phyloP scores from a whole-genome alignment of 2,888 invertebrate species.

The Ennomos erosarius region DNA sequence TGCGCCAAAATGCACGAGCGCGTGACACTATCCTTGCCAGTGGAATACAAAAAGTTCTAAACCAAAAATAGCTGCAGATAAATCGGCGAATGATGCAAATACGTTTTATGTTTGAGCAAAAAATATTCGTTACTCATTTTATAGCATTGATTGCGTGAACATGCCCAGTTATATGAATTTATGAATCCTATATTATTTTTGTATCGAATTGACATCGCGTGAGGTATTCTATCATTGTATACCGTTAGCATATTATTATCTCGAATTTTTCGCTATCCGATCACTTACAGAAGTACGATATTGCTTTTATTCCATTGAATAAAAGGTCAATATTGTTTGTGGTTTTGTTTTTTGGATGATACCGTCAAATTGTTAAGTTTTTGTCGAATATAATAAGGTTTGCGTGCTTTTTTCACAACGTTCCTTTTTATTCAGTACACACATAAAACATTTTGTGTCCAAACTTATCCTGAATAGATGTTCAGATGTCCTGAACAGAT shows the following conservation, averaged over 20 bases:
- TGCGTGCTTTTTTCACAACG: constrained; percentile 45
- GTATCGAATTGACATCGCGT: constrained; percentile 64
- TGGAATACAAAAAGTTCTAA: constrained; percentile 3
- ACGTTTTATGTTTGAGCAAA: constrained; percentile 29
- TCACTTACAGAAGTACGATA: constrained; percentile 19
- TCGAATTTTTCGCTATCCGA: constrained; percentile 45
- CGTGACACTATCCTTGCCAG: neutral
- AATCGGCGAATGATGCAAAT: constrained; percentile 22
- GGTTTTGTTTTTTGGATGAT: constrained; percentile 17
- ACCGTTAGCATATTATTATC: constrained; percentile 62
- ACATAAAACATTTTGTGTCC: constrained; percentile 41
- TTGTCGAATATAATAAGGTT: constrained; percentile 51
- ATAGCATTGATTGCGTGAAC: constrained; percentile 65
- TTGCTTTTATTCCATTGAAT: constrained; percentile 28
- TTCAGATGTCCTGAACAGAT: neutral
- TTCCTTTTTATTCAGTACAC: constrained; percentile 44
- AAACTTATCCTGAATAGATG: neutral
- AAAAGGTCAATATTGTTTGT: constrained; percentile 35
- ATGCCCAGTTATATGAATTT: constrained; percentile 52
- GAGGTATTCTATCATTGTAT: constrained; percentile 49
- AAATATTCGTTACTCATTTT: constrained; percentile 41
- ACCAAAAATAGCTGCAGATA: constrained; percentile 18
- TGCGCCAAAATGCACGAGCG: constrained; percentile 9
- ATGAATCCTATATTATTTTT: constrained; percentile 35
- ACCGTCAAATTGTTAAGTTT: constrained; percentile 33